Percentiles rank a stretch among this genome's conserved stretches.
Conservation (phyloP, 2,113 vertebrate species). For the Albula goreensis region DNA sequence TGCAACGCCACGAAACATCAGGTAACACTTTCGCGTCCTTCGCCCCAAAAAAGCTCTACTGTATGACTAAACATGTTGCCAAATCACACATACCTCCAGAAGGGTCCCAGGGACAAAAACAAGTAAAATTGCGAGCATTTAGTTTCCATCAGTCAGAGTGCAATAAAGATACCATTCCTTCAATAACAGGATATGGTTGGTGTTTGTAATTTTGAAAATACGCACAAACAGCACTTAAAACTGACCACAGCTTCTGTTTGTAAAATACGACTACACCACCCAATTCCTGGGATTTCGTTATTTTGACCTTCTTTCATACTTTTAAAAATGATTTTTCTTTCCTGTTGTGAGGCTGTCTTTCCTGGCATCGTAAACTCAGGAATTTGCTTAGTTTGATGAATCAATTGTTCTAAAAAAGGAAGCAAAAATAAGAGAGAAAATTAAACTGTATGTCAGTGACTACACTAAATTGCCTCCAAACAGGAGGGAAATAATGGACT, state of each 20-base stretch:
- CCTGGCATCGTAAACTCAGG: constrained; percentile 63
- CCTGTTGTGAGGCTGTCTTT: constrained; percentile 44
- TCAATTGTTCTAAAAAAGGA: constrained; percentile 44
- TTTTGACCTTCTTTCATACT: constrained; percentile 40
- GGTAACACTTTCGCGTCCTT: constrained; percentile 75
- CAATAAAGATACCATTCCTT: constrained; percentile 63
- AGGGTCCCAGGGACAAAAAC: constrained; percentile 9
- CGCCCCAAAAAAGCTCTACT: constrained; percentile 40
- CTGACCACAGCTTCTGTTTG: constrained; percentile 66
- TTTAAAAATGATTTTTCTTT: constrained; percentile 29
- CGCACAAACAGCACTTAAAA: constrained; percentile 66
- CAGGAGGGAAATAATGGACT: too few species aligned
- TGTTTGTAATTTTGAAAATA: constrained; percentile 64
- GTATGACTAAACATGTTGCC: constrained; percentile 69
- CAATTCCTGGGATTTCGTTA: constrained; percentile 56
- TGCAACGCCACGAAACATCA: constrained; percentile 71
- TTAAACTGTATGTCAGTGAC: too few species aligned
- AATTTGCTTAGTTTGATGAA: constrained; percentile 62
- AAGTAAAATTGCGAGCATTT: constrained; percentile 35
- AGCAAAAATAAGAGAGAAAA: constrained; percentile 42
- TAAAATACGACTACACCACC: constrained; percentile 48
- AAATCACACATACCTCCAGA: constrained; percentile 39
- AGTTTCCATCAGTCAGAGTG: constrained; percentile 43
- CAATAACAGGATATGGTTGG: constrained; percentile 76
- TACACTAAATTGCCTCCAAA: too few species aligned